Percentiles rank a stretch among this genome's conserved stretches.
Evolutionary conservation across 2,113 vertebrate genomes (phyloP).

Genomic region (Crypturellus undulatus): DNA sequence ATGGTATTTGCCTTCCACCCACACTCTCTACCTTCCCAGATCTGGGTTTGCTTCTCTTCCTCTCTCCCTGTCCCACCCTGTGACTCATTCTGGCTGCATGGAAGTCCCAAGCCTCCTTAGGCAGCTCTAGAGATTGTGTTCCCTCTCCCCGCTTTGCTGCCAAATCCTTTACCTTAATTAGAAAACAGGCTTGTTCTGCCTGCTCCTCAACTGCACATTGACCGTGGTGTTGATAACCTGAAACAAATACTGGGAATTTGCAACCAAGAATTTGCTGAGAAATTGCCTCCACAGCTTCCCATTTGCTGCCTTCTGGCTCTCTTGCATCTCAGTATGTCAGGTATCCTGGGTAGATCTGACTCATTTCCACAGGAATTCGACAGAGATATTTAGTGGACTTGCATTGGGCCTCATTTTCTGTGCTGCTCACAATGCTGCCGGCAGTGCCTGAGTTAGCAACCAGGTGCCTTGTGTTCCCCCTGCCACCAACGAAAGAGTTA

Average conservation of each 20-base stretch:
- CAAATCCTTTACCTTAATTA: background rate
- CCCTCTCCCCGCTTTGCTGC: background rate
- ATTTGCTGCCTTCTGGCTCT: background rate
- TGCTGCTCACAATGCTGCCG: background rate
- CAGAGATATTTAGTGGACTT: background rate
- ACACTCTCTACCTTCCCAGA: slow-evolving; percentile 49
- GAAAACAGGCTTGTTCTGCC: slow-evolving; percentile 1
- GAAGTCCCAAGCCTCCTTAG: background rate
- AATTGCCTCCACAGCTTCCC: background rate
- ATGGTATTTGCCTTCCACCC: slow-evolving; percentile 35
- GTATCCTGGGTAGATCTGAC: background rate
- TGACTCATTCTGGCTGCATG: slow-evolving; percentile 47
- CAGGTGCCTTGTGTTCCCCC: background rate
- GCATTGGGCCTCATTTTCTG: background rate
- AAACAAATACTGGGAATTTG: background rate
- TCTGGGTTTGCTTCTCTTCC: background rate
- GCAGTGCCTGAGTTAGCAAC: background rate
- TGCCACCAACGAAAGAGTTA: background rate
- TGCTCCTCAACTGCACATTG: background rate
- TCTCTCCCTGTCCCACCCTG: slow-evolving; percentile 32
- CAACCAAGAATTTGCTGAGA: background rate
- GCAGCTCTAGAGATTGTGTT: background rate
- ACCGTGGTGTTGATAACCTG: background rate
- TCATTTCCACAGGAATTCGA: background rate
- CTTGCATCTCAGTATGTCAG: background rate